Evolutionary conservation across 1,140 invertebrate species (phyloP).

Genomic region (Trichonephila clavipes): DNA sequence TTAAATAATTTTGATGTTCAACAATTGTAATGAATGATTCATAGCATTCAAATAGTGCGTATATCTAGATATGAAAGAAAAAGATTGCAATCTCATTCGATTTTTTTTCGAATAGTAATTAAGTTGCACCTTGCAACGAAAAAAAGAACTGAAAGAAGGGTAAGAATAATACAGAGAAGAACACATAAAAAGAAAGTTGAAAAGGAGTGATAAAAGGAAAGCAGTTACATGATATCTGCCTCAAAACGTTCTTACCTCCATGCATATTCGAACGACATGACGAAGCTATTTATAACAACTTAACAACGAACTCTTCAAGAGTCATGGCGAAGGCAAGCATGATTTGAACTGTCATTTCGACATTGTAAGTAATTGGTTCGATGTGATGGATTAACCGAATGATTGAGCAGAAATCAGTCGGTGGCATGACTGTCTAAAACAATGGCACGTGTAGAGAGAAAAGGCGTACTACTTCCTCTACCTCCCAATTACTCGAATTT

Average conservation of each 20-base stretch:
- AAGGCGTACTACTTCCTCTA: not conserved
- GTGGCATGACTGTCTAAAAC: not conserved
- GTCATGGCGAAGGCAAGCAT: not conserved
- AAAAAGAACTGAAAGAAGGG: too few relatives aligned
- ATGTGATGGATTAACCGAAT: not conserved
- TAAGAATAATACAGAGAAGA: too few relatives aligned
- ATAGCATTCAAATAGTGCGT: too few relatives aligned
- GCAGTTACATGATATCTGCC: not conserved
- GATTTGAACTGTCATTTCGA: not conserved
- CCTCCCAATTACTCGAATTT: not conserved
- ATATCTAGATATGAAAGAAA: too few relatives aligned
- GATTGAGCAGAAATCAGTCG: conserved; percentile 21
- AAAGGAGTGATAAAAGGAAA: not conserved
- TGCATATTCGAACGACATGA: not conserved
- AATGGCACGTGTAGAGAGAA: not conserved
- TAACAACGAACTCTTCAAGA: not conserved
- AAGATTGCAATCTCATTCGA: too few relatives aligned
- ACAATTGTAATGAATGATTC: too few relatives aligned
- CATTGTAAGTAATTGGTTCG: not conserved
- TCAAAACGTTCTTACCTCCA: not conserved
- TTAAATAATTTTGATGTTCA: too few relatives aligned
- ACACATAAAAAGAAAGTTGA: too few relatives aligned
- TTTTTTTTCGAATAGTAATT: too few relatives aligned
- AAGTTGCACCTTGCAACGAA: too few relatives aligned
- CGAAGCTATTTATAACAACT: not conserved